Evolutionary conservation across 2,797 vertebrate species (phyloP), one percentile per base, ranked within the genome.

Genomic region (Argyrosomus regius): DNA sequence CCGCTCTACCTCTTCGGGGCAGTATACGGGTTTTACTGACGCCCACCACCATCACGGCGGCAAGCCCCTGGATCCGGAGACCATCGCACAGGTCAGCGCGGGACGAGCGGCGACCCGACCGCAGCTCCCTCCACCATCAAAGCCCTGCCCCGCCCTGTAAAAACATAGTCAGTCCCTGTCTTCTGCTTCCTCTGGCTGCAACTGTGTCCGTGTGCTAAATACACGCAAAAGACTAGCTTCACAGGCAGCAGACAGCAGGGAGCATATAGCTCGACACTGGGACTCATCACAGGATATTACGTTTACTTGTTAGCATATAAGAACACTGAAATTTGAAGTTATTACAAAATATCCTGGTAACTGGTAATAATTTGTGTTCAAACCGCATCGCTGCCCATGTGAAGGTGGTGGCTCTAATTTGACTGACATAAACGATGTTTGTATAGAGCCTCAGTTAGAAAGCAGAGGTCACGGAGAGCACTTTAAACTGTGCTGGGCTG

Each of bases 1-100:
- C 86, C 97, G 98, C 85, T 99, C 98, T 58, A 99, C 98, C 0
- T 99, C 98, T 0, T 99, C 98, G 8, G 97, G 98, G 74, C 98
- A 99, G 79, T 99, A 99, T 90, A 94, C 96, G 0, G 95, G 96
- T 89, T 98, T 99, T 91, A 95, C 93, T 22, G 97, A 98, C 60
- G 20, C 61, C 57, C 97, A 96, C 84, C 97, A 86, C 63, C 96
- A 96, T 81, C 96, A 97, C 83, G 94, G 97, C 1, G 89, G 92
- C 90, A 99, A 99, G 91, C 94, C 97, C 9, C 94, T 99, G 95
- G 98, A 99, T 75, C 97, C 98, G 46, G 98, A 99, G 93, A 97
- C 97, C 80, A 99, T 99, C 93, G 98, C 98, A 96, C 98, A 99
- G 98, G 98, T 99, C 92, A 95, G 94, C 93, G 93, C 84, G 87